Evolutionary conservation across 2,888 invertebrate genomes (phyloP), one percentile per base, ranked within the genome.

Genomic region (Xanthorhoe designata): DNA sequence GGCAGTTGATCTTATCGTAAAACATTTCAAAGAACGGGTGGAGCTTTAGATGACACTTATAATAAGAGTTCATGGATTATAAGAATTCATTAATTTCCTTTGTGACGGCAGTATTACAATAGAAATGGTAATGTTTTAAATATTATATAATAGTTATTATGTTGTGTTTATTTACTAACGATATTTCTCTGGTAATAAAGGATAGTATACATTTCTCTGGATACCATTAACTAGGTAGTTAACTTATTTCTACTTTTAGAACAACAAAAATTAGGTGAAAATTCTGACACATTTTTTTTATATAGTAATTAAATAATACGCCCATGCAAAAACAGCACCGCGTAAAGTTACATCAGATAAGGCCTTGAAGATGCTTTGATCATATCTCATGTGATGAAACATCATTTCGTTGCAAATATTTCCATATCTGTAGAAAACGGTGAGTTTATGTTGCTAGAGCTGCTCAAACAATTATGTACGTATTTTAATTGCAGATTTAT

Each of bases 1-100:
- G 70, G 94, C 88, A 0, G 87, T 88, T 0, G 90, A 91, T 56
- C 85, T 94, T 68, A 91, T 94, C 10, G 79, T 17, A 7, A 52
- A 58, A 38, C 29, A 53, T 61, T 55, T 66, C 32, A 64, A 13
- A 38, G 24, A 58, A 45, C 61, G 19, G 18, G 19, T 29, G 45
- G 66, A 66, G 19, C 54, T 66, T 15, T 65, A 65, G 45, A 45
- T 32, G 0, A 15, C 38, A 9, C 4, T 17, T 17, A 2, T 4
- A 7, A 47, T 3, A 13, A 42, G 38, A 42, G 38, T 13, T 42
- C 13, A 42, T 13, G 47, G 45, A 15, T 17, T 1, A 47, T 8
- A 17, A 1, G 13, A 47, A 45, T 45, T 45, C 15, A 15, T 15
- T 4, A 17, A 17, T 15, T 47, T 17, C 3, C 17, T 47, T 47